Evolutionary conservation across 2,113 vertebrate species (phyloP).

Genomic region (Callionymus lyra): DNA sequence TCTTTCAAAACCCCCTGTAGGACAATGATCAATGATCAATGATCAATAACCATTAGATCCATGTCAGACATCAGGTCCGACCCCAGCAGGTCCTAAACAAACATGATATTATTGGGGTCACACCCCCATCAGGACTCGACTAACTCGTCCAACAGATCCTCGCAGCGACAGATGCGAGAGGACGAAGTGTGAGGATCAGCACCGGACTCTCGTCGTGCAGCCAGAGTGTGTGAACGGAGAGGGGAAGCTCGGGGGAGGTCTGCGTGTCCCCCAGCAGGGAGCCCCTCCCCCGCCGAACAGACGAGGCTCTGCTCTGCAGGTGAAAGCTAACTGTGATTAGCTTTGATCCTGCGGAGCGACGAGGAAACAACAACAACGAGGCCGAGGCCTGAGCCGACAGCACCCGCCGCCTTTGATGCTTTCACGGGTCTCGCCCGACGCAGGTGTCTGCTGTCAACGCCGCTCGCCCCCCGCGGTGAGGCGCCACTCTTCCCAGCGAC

Average conservation of each 20-base stretch:
- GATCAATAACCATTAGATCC: too few relatives aligned
- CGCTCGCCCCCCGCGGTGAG: slow-evolving; percentile 45
- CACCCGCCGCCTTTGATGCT: slow-evolving; percentile 63
- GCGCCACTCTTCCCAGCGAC: slow-evolving; percentile 19
- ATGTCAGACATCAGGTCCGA: too few relatives aligned
- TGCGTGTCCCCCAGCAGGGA: slow-evolving; percentile 55
- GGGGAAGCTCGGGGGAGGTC: slow-evolving; percentile 42
- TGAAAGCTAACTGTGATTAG: slow-evolving; percentile 70
- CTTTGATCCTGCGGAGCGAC: slow-evolving; percentile 70
- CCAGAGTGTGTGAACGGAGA: slow-evolving; percentile 54
- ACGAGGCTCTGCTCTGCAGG: slow-evolving; percentile 63
- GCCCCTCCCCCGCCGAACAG: slow-evolving; percentile 51
- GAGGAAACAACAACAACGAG: slow-evolving; percentile 60
- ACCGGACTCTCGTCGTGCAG: slow-evolving; percentile 43
- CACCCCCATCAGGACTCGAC: slow-evolving; percentile 19
- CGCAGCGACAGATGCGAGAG: slow-evolving; percentile 61
- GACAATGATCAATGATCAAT: too few relatives aligned
- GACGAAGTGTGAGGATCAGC: slow-evolving; percentile 53
- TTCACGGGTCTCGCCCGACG: slow-evolving; percentile 57
- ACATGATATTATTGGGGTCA: too few relatives aligned
- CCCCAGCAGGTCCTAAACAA: too few relatives aligned
- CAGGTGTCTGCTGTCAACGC: slow-evolving; percentile 59
- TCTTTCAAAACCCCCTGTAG: too few relatives aligned
- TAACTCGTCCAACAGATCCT: slow-evolving; percentile 41
- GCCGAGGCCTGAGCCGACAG: slow-evolving; percentile 49